These are phyloP conservation scores for Babyrousa celebensis DNA, from an alignment of 2,797 vertebrate species.

Conservation along the genomic window DNA sequence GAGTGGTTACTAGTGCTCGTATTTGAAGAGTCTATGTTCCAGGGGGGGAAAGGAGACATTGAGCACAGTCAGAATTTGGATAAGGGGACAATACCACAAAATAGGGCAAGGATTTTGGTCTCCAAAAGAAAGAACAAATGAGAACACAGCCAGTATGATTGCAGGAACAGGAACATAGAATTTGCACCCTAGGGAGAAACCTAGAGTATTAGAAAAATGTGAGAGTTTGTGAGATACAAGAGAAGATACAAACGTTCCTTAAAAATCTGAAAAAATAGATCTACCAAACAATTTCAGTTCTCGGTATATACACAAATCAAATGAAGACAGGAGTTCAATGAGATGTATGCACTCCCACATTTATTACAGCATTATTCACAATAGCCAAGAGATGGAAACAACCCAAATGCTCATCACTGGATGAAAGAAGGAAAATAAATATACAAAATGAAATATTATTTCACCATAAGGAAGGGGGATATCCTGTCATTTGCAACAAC, in stretches of 20 bases:
- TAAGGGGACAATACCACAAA: neutral
- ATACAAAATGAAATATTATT: neutral
- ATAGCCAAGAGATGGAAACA: neutral
- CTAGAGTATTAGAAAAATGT: neutral
- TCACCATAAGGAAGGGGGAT: neutral
- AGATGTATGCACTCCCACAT: neutral
- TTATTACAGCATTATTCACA: neutral
- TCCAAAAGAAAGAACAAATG: neutral
- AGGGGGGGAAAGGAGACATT: neutral
- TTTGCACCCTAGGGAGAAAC: neutral
- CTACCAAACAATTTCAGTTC: neutral
- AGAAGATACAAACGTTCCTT: neutral
- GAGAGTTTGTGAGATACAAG: neutral
- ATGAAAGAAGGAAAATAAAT: neutral
- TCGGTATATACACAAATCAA: neutral
- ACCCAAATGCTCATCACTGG: accelerated
- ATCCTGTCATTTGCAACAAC: neutral
- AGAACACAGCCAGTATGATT: neutral
- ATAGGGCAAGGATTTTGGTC: neutral
- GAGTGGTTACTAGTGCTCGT: neutral
- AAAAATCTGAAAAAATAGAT: neutral
- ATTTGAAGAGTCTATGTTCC: neutral
- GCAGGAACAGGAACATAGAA: neutral
- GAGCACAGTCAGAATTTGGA: neutral
- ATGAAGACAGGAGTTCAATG: neutral